These are phyloP conservation scores for Synergus japonicus DNA, from an alignment of 2,888 invertebrate species.

Conservation along the genomic window DNA sequence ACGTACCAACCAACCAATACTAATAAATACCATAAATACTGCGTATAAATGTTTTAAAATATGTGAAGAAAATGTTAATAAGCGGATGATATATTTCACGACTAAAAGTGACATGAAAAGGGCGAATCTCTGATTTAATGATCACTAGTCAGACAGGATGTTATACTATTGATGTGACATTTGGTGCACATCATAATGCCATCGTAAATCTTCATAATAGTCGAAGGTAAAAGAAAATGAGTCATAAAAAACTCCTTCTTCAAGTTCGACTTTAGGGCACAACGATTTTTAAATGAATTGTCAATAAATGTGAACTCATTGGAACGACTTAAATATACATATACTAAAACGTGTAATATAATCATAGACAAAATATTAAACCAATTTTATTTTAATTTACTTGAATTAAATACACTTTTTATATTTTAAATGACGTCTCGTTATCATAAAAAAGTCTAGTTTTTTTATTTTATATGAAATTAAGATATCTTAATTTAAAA, in stretches of 20 bases:
- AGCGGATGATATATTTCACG: background rate
- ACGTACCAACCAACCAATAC: no score
- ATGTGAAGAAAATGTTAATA: background rate
- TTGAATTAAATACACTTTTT: background rate
- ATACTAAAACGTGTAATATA: no score
- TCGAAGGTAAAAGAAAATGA: background rate
- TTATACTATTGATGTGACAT: slow-evolving; percentile 25
- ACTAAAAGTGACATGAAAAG: slow-evolving; percentile 22
- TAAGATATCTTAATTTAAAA: no score
- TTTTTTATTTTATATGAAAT: no score
- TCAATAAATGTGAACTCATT: background rate
- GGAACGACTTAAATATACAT: no score
- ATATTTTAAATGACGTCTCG: background rate
- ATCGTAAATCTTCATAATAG: slow-evolving; percentile 10
- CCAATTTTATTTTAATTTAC: background rate
- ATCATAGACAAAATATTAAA: no score
- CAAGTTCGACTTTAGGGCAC: background rate
- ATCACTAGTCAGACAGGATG: slow-evolving; percentile 29
- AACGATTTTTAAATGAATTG: background rate
- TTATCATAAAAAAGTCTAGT: background rate
- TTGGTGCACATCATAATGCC: slow-evolving; percentile 17
- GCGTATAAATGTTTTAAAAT: background rate
- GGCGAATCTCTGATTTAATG: slow-evolving; percentile 24
- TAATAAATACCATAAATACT: no score
- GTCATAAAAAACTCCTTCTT: background rate